Evolutionary conservation across 2,113 vertebrate species (phyloP), one percentile per base, ranked within the genome.

Genomic region (Colius striatus): DNA sequence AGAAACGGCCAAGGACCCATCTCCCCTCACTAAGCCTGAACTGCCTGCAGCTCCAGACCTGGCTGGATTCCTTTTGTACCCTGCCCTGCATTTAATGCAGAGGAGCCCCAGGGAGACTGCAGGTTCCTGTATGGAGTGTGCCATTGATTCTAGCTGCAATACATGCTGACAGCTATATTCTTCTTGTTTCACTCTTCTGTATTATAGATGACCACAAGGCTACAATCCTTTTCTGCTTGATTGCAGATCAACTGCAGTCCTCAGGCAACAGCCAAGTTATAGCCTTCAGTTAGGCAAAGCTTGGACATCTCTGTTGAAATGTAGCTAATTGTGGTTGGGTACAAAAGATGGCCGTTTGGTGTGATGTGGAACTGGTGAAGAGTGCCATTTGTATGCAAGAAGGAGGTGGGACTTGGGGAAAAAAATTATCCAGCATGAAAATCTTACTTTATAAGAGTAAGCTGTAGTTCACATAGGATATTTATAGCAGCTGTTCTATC

Each of bases 191-290:
- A 43, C 51, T 83, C 73, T 78, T 85, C 62, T 83, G 26, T 91
- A 29, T 92, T 92, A 81, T 87, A 93, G 89, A 89, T 89, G 48
- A 91, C 71, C 77, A 15, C 38, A 61, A 65, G 18, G 14, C 72
- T 89, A 67, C 65, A 89, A 13, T 72, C 65, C 60, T 94, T 79
- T 83, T 84, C 78, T 93, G 72, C 83, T 90, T 84, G 79, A 89
- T 66, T 94, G 72, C 84, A 84, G 71, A 91, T 85, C 66, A 91
- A 48, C 80, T 90, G 60, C 54, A 91, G 61, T 72, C 78, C 74
- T 94, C 30, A 29, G 74, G 74, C 51, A 87, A 36, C 86, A 78
- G 38, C 74, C 22, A 48, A 58, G 53, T 86, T 78, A 50, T 38
- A 85, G 43, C 22, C 50, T 27, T 92, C 74, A 75, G 60, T 67